Percentiles rank a stretch among this genome's conserved stretches.
Evolutionary conservation across 2,113 vertebrate genomes (phyloP).

Genomic region (Oplegnathus fasciatus): DNA sequence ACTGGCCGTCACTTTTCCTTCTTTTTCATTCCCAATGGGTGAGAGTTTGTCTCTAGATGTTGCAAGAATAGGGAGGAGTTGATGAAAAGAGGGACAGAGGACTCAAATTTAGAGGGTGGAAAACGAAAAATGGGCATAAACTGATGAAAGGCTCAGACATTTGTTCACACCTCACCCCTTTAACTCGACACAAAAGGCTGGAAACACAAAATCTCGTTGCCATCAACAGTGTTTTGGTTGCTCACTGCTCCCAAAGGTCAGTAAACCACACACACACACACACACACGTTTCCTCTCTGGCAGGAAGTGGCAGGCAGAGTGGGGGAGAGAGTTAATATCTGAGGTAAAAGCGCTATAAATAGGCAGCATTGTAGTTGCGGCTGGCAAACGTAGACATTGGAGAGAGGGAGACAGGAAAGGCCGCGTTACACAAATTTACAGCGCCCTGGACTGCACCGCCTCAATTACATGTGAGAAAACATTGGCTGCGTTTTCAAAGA

Average conservation of each 20-base stretch:
- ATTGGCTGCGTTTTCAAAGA: constrained; percentile 64
- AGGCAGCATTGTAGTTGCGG: constrained; percentile 78
- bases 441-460: constrained; percentile 33
- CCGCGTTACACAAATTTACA: constrained; percentile 61
- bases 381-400: constrained; percentile 56
- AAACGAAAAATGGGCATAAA: not conserved
- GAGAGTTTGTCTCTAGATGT: constrained; percentile 3
- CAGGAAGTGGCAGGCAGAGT: constrained; percentile 73
- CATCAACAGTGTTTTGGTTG: constrained; percentile 61
- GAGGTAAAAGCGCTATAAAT: constrained; percentile 82
- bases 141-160: constrained; percentile 14
- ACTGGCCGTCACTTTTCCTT: not conserved
- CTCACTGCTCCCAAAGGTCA: constrained; percentile 67
- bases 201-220: constrained; percentile 68
- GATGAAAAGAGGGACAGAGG: constrained; percentile 3
- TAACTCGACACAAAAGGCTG: constrained; percentile 60
- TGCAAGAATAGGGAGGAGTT: constrained; percentile 8
- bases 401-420: constrained; percentile 68
- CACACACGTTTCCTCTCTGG: constrained; percentile 70
- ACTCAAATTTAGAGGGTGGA: constrained; percentile 9
- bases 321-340: constrained; percentile 77
- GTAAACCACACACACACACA: constrained; percentile 48
- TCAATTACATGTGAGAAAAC: constrained; percentile 70
- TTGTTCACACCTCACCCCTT: constrained; percentile 48
- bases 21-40: constrained; percentile 3